Evolutionary conservation across 2,797 vertebrate genomes (phyloP), one percentile per base, ranked within the genome.

Genomic region (Hemitrygon akajei): DNA sequence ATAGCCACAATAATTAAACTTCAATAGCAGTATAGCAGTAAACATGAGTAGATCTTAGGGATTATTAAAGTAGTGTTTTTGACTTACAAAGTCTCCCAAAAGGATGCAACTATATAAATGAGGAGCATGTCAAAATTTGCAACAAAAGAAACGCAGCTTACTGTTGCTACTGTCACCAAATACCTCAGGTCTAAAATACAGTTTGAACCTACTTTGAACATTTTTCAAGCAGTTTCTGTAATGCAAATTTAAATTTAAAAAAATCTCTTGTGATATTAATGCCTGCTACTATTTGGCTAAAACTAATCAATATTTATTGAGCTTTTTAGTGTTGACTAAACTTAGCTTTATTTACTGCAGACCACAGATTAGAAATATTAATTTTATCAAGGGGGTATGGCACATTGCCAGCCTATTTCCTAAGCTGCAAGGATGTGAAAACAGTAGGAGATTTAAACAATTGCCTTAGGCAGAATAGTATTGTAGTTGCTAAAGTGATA

Each of bases 271-370:
- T 76, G 2, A 40, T 18, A 93, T 93, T 93, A 58, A 75, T 93
- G 40, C 56, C 71, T 93, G 40, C 27, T 14, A 16, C 7, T 76
- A 25, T 11, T 58, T 27, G 69, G 22, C 71, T n/a, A 11, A 95
- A 95, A 95, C 94, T 95, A 95, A 95, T 96, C 95, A 95, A 95
- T 95, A 94, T 95, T 94, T 94, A 95, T 95, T 93, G 94, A 96
- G 95, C 94, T 92, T 94, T 93, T 87, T 91, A 47, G 94, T 37
- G 91, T 94, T 81, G 94, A 40, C 58, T 75, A 56, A 93, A 75
- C 27, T 75, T 93, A 75, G 71, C 12, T 93, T 93, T 76, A 93
- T 93, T 76, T 93, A 30, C 71, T 93, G 91, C 37, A 92, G 69
- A 25, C 18, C 37, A 92, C 75, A 40, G 71, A 93, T 93, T 75